Percentiles rank a stretch among this genome's conserved stretches.
Conservation (phyloP, 2,888 invertebrate species). For the Rapana venosa region DNA sequence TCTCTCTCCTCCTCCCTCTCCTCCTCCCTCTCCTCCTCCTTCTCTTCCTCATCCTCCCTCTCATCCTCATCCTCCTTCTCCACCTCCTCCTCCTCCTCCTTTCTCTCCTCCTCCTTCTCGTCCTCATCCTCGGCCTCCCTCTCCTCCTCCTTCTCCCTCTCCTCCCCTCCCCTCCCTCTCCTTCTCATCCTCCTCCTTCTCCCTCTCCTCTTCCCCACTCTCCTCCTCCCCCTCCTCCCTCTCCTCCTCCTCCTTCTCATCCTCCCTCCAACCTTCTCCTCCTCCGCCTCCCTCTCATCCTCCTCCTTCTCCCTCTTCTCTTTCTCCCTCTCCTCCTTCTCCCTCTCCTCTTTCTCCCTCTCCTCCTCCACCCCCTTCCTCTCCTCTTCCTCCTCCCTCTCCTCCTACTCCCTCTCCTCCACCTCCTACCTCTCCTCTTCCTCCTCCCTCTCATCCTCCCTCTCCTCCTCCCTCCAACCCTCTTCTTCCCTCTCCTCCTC, state of each 20-base stretch:
- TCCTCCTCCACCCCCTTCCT: neutral
- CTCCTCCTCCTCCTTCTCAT: neutral
- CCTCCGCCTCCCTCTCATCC: neutral
- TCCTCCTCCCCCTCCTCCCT: neutral
- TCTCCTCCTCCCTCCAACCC: neutral
- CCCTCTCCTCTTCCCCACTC: neutral
- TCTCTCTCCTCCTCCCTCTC: constrained; percentile 14
- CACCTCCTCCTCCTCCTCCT: neutral
- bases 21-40: neutral
- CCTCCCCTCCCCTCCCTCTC: neutral
- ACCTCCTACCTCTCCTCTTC: neutral
- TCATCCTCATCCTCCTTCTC: neutral
- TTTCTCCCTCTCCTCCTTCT: neutral
- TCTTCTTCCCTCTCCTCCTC: neutral
- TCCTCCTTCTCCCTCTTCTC: neutral
- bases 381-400: neutral
- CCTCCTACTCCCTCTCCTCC: neutral
- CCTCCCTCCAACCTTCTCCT: neutral
- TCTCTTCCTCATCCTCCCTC: neutral
- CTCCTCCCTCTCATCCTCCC: neutral
- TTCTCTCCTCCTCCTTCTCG: neutral
- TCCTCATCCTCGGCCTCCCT: neutral
- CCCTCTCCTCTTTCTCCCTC: neutral
- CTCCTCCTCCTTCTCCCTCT: neutral
- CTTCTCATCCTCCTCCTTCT: neutral